Percentiles rank a stretch among this genome's conserved stretches.
Evolutionary conservation across 1,140 invertebrate genomes (phyloP).

Genomic region (Triops cancriformis): DNA sequence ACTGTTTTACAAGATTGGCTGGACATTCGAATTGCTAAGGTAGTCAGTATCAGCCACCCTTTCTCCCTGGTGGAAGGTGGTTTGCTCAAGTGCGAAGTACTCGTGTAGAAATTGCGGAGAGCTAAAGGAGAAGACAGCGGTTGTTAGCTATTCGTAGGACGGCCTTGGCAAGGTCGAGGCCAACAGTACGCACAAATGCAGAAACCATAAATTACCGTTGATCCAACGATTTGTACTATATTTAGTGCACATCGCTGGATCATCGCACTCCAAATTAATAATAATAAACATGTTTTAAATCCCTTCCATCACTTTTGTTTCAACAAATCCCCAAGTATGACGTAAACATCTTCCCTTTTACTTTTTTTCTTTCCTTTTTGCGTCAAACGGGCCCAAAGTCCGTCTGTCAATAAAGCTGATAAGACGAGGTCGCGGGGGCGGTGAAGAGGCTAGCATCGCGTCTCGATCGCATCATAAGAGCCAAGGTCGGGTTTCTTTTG

Average conservation of each 20-base stretch:
- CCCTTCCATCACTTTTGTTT: not conserved
- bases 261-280: not conserved
- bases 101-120: not conserved
- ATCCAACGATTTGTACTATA: no score
- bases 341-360: not conserved
- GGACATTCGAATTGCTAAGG: not conserved
- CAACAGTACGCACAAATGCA: not conserved
- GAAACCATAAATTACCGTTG: not conserved
- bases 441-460: not conserved
- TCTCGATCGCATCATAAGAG: not conserved
- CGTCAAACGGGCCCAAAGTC: not conserved
- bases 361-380: not conserved
- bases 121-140: not conserved
- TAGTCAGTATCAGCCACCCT: not conserved
- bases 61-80: not conserved
- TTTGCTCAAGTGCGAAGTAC: no score
- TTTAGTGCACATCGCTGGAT: no score
- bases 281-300: not conserved
- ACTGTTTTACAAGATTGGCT: not conserved
- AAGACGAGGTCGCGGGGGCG: conserved; percentile 6
- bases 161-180: conserved; percentile 11
- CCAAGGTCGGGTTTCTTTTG: conserved; percentile 7
- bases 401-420: conserved; percentile 5
- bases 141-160: not conserved
- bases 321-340: not conserved